Conservation (phyloP, 1,140 invertebrate genomes). For the Lucilia cuprina region DNA sequence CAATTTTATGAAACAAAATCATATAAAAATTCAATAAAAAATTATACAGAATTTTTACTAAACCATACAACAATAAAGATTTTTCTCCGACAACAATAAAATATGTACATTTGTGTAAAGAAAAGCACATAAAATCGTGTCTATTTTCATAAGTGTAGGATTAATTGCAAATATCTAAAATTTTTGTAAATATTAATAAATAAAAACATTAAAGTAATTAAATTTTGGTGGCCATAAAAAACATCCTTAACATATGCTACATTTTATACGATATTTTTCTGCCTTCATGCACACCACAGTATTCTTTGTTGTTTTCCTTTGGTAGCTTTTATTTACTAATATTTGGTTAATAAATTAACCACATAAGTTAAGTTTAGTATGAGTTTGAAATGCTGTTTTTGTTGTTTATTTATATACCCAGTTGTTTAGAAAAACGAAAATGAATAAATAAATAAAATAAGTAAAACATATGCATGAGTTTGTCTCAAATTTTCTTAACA, state of each 20-base stretch:
- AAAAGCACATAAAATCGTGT: background rate
- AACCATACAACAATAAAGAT: background rate
- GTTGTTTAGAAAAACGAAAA: background rate
- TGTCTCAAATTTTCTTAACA: slow-evolving; percentile 15
- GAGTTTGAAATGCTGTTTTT: background rate
- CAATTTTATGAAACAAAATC: slow-evolving; percentile 37
- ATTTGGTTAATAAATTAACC: slow-evolving; percentile 12
- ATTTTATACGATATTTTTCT: background rate
- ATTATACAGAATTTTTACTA: background rate
- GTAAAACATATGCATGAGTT: slow-evolving; percentile 4
- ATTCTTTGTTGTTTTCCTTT: background rate
- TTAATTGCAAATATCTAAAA: background rate
- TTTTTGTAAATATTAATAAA: background rate
- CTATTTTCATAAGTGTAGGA: background rate
- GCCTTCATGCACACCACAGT: background rate
- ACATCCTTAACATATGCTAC: background rate
- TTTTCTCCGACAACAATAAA: background rate
- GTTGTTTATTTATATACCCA: background rate
- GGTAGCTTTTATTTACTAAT: background rate
- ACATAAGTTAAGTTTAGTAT: background rate
- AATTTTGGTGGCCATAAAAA: background rate
- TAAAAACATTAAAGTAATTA: slow-evolving; percentile 4
- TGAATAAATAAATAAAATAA: background rate
- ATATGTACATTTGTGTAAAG: no score
- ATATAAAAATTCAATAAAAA: slow-evolving; percentile 13